These are phyloP conservation scores for Hippoglossus hippoglossus DNA, from an alignment of 2,797 vertebrate species.

Conservation along the genomic window DNA sequence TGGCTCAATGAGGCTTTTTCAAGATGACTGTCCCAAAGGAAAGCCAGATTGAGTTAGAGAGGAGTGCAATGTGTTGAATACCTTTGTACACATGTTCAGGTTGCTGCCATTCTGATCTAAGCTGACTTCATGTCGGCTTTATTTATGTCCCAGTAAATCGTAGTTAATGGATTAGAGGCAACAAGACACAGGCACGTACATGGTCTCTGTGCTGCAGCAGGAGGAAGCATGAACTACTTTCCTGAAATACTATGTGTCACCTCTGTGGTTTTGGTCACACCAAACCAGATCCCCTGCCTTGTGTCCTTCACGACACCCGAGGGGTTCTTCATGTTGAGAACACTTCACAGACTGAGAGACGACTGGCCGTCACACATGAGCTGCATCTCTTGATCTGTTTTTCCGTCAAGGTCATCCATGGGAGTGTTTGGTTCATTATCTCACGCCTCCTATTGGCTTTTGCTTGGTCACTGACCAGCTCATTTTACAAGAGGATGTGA, in stretches of 20 bases:
- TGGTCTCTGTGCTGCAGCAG: slow-evolving; percentile 9
- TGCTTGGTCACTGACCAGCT: neutral
- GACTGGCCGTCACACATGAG: too few species aligned
- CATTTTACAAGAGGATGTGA: neutral
- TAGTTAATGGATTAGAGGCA: slow-evolving; percentile 22
- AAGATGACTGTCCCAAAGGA: neutral
- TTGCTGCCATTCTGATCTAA: slow-evolving; percentile 2
- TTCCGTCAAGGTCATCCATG: slow-evolving; percentile 34
- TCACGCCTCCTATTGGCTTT: neutral
- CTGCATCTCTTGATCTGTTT: neutral
- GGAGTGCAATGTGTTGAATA: neutral
- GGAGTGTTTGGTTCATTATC: neutral
- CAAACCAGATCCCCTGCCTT: slow-evolving; percentile 21
- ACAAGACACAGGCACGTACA: neutral
- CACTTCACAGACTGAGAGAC: slow-evolving; percentile 18
- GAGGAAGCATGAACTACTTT: slow-evolving; percentile 33
- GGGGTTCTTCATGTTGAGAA: slow-evolving; percentile 3
- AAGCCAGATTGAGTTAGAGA: neutral
- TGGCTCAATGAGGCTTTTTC: slow-evolving; percentile 11
- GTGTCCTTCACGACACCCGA: slow-evolving; percentile 44
- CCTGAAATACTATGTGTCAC: neutral
- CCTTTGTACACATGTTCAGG: neutral
- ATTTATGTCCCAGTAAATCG: slow-evolving; percentile 30
- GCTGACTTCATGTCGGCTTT: slow-evolving; percentile 5
- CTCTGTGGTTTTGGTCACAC: too few species aligned